A percentile compares a stretch with the other conserved stretches of the same genome.
These are phyloP conservation scores for Leucoptera coffeella DNA, from an alignment of 2,888 invertebrate species.

Conservation along the genomic window DNA sequence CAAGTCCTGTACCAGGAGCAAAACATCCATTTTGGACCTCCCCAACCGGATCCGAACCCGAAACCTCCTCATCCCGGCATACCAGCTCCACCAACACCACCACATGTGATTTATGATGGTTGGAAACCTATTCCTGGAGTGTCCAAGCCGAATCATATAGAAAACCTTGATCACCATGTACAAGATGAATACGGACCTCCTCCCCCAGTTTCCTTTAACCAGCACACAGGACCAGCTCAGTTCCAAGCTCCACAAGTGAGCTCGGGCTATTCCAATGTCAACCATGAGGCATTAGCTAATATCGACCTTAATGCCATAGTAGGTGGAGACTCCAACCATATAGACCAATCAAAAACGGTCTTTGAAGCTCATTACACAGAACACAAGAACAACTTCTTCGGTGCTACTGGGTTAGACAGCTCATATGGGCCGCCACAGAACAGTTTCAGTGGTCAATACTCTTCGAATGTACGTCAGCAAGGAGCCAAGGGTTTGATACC, in stretches of 20 bases:
- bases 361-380: conserved; percentile 48
- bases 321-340: conserved; percentile 38
- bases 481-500: conserved; percentile 51
- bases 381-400: conserved; percentile 2
- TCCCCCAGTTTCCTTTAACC: conserved; percentile 15
- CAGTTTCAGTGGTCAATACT: conserved; percentile 28
- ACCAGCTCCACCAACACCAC: conserved; percentile 68
- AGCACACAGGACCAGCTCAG: not conserved
- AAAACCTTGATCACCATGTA: conserved; percentile 14
- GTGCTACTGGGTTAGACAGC: conserved; percentile 17
- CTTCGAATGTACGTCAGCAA: conserved; percentile 25
- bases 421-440: conserved; percentile 38
- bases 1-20: conserved; percentile 27
- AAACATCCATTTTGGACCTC: conserved; percentile 50
- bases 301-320: conserved; percentile 34
- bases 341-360: conserved; percentile 41
- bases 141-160: conserved; percentile 41
- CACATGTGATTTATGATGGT: conserved; percentile 73
- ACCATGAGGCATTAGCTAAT: conserved; percentile 35
- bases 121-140: conserved; percentile 79
- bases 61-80: conserved; percentile 61
- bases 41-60: conserved; percentile 52
- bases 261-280: conserved; percentile 33
- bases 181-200: conserved; percentile 22
- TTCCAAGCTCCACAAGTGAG: conserved; percentile 14